Base-by-base conservation (phyloP, 2,888 invertebrate genomes). In the Lochmaea capreae region DNA sequence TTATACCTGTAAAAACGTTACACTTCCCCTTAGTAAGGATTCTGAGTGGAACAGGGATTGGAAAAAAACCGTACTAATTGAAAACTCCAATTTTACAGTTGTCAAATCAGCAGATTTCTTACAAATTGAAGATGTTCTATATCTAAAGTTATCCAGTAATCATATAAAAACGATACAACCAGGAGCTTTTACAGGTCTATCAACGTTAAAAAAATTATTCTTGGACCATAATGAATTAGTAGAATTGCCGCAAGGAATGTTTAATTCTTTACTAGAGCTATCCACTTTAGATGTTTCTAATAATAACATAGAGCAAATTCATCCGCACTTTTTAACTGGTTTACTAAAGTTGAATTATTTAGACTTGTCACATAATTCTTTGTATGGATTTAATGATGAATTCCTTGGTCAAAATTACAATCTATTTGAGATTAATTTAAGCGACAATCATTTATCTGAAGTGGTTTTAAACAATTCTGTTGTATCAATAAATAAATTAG, bases 151-250 rank as follows among this genome's bases (percentile, higher is more conserved):
- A 59, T 57, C 58, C 11, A 42, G 26, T 11, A 58, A 67, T 43
- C 18, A 22, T 42, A 67, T 67, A 12, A n/a, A 18, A 33, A 52
- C 52, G 16, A 18, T 73, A 22, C 8, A 10, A 11, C 70, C 70
- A 9, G 73, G 66, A 43, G 57, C 65, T 16, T 73, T 73, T 39
- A 54, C 42, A 9, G 22, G 65, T 4, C 59, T 73, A n/a, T 11
- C 70, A 11, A 1, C 1, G 9, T 39, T 73, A n/a, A 11, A 62
- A 33, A 16, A 67, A 61, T 33, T 73, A 8, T 58, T 68, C 43
- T 42, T 71, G 22, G 39, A 62, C 18, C 46, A 65, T 26, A 76
- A 76, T 26, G n/a, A 69, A 26, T n/a, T 76, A 54, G 49, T 12
- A 57, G 42, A 70, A 54, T 22, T 72, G 12, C 14, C 26, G 0